A percentile compares a stretch with the other conserved stretches of the same genome.
Evolutionary conservation across 2,113 vertebrate genomes (phyloP).

Genomic region (Pogona vitticeps): DNA sequence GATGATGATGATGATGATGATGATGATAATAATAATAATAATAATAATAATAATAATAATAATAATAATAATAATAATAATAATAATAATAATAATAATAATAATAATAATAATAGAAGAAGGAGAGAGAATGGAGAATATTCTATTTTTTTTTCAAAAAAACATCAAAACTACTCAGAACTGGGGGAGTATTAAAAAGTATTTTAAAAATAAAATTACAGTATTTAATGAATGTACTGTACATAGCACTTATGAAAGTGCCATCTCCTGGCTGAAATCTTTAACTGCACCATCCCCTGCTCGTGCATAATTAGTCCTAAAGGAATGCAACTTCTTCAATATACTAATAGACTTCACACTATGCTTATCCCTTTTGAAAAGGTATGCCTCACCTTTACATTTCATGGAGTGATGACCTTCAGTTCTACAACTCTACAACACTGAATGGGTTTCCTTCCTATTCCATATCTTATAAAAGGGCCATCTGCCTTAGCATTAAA

Average conservation of each 20-base stretch:
- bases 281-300: slow-evolving; percentile 36
- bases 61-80: too few species aligned
- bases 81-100: too few species aligned
- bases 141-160: too few species aligned
- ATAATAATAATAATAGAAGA: too few species aligned
- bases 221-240: slow-evolving; percentile 2
- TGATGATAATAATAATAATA: too few species aligned
- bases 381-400: background rate
- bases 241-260: slow-evolving; percentile 61
- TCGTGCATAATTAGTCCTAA: background rate
- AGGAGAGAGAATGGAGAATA: too few species aligned
- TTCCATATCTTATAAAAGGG: background rate
- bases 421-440: background rate
- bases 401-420: background rate
- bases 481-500: too few species aligned
- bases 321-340: background rate
- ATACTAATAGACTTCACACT: slow-evolving; percentile 19
- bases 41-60: too few species aligned
- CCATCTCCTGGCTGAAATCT: slow-evolving; percentile 66
- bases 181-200: background rate
- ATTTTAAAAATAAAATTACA: background rate
- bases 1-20: too few species aligned
- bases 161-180: too few species aligned
- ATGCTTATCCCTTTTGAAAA: background rate
- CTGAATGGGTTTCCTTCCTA: background rate